Percentiles rank a stretch among this genome's conserved stretches.
These are phyloP conservation scores for Mormyrus hasselquistii DNA, from an alignment of 2,797 vertebrate species.

Conservation along the genomic window DNA sequence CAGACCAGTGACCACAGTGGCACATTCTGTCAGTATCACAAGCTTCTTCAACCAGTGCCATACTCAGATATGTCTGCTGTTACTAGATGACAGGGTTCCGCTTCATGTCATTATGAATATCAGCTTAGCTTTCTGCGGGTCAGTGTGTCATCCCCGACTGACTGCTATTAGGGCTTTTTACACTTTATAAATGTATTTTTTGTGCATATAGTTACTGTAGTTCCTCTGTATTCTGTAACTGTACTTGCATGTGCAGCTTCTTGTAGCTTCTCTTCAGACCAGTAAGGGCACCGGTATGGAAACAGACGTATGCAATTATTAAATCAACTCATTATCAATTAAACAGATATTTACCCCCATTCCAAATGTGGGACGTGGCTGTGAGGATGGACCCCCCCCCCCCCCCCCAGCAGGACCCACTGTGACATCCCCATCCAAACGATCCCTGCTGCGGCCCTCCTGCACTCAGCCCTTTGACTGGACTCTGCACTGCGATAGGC, in stretches of 20 bases:
- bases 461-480: slow-evolving; percentile 39
- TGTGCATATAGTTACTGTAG: slow-evolving; percentile 16
- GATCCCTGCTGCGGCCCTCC: slow-evolving; percentile 32
- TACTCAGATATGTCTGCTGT: not conserved
- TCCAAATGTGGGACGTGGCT: not conserved
- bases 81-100: not conserved
- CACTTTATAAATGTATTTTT: not conserved
- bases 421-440: not conserved
- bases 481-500: slow-evolving; percentile 58
- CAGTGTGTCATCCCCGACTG: slow-evolving; percentile 20
- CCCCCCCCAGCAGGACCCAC: not conserved
- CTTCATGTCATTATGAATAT: not conserved
- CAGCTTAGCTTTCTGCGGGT: not conserved
- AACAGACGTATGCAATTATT: not conserved
- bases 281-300: not conserved
- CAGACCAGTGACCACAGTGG: not conserved
- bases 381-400: not conserved
- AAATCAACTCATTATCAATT: not conserved
- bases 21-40: not conserved
- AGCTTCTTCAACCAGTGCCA: not conserved
- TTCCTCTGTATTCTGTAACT: not conserved
- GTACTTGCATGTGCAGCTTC: not conserved
- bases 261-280: not conserved
- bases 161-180: slow-evolving; percentile 16
- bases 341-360: not conserved